Evolutionary conservation across 2,888 invertebrate genomes (phyloP), one percentile per base, ranked within the genome.

Genomic region (Allolobophora icterica): DNA sequence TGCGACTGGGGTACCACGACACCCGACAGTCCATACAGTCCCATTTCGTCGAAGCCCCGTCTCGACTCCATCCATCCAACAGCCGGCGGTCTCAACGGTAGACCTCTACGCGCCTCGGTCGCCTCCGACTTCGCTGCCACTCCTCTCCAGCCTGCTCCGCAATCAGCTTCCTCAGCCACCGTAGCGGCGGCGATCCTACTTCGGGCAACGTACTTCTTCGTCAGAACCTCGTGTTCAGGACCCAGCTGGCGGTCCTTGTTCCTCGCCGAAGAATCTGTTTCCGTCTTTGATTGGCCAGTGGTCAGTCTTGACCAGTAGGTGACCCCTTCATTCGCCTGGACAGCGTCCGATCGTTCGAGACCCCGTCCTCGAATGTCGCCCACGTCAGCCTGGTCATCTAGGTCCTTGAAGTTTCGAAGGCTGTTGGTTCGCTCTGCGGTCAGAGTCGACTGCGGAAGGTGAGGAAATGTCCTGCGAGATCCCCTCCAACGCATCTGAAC

Each of bases 101-200:
- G 87, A 87, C 87, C 35, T 87, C 87, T 87, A 38, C 87, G 87
- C 33, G 87, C 87, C 34, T 87, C 87, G 35, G 87, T 87, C 87
- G 34, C 35, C 38, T 87, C 35, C 15, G 84, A 84, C 52, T 52
- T 52, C 11, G 24, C 8, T 71, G 71, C 3, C 30, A 1, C 30
- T 71, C 71, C 71, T n/a, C n/a, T 30, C 71, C 71, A 71, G 30
- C 11, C 11, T 71, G 30, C 0, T 8, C 71, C 71, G 71, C n/a
- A n/a, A n/a, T n/a, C 71, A 71, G 0, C 17, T 17, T n/a, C 71
- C n/a, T 71, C 71, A n/a, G n/a, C 30, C 30, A n/a, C 71, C 71
- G 71, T 13, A 13, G 30, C 30, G 6, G 71, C 3, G 30, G 71
- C 30, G 11, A 71, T 71, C 30, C 71, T 8, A 8, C n/a, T n/a